Base-by-base conservation (phyloP, 1,140 invertebrate species). In the Wiebesia pumilae region DNA sequence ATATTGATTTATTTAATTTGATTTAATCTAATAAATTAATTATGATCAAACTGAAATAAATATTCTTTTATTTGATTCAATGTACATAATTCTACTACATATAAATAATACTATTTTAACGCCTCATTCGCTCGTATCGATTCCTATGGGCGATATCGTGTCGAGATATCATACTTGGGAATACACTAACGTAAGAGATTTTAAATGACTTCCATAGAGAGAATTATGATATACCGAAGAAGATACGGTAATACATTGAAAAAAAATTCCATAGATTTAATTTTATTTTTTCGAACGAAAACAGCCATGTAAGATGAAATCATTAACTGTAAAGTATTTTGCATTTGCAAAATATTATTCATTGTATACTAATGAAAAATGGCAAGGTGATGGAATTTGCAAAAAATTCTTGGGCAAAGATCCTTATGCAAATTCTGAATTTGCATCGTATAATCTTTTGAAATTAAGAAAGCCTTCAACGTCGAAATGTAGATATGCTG, bases 401-500 rank as follows among this genome's bases (percentile, higher is more conserved):
- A 84, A 73, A 84, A 85, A 85, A 71, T 73, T 47, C 69, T 47
- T 67, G 27, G 30, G 69, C 30, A 65, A 77, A 82, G 85, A 82
- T 73, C 40, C 80, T 86, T 82, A 81, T 86, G 85, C n/a, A 75
- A 62, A 86, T 86, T 33, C 10, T 0, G 38, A 77, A 86, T 86
- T 86, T 81, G 71, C 80, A 86, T 86, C 51, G 79, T 82, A 86
- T 86, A 86, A 86, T 82, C 79, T 77, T 82, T 81, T 69, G 21
- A 54, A 86, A 86, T 86, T 86, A 82, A 82, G 79, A 77, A 82
- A 86, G 85, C 69, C 69, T 81, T 77, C 51, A 71, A 58, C 33
- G n/a, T 38, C 62, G 73, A 84, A 78, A 84, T 65, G 80, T 40
- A 58, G 51, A 82, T 78, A 62, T 67, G 40, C 14, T 51, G 69